phyloP scores from a whole-genome alignment of 2,797 vertebrate genomes.

The Sternotherus odoratus region DNA sequence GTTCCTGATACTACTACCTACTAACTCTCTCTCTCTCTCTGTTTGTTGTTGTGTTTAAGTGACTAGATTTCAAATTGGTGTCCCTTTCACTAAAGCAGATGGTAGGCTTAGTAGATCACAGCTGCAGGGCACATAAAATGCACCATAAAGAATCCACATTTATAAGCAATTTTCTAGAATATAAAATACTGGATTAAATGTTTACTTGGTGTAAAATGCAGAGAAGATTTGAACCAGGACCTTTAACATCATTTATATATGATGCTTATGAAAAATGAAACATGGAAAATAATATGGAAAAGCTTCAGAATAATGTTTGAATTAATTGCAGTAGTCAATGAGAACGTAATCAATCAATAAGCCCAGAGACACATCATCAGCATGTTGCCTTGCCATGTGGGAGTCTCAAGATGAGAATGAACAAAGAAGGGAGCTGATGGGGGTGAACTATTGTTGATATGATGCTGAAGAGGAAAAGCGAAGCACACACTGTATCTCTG shows the following conservation, averaged over 20 bases:
- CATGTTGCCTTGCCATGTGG: slow-evolving; percentile 40
- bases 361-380: slow-evolving; percentile 28
- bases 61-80: neutral
- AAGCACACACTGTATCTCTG: neutral
- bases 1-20: neutral
- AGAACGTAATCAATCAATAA: slow-evolving; percentile 32
- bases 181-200: neutral
- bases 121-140: neutral
- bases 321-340: slow-evolving; percentile 18
- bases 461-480: neutral
- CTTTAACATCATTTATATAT: neutral
- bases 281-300: neutral
- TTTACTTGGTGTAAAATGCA: neutral
- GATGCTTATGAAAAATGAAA: neutral
- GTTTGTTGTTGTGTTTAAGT: neutral
- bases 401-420: neutral
- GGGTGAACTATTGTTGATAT: neutral
- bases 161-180: neutral
- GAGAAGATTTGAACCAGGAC: neutral
- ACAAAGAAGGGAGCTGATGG: neutral
- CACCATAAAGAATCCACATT: neutral
- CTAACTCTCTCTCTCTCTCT: too few species aligned
- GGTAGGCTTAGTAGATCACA: neutral
- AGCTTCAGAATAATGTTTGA: neutral
- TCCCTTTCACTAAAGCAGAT: neutral